Conservation (phyloP, 37 sponge, comb jelly and placozoan species). For the Cliona cf. orientalis region DNA sequence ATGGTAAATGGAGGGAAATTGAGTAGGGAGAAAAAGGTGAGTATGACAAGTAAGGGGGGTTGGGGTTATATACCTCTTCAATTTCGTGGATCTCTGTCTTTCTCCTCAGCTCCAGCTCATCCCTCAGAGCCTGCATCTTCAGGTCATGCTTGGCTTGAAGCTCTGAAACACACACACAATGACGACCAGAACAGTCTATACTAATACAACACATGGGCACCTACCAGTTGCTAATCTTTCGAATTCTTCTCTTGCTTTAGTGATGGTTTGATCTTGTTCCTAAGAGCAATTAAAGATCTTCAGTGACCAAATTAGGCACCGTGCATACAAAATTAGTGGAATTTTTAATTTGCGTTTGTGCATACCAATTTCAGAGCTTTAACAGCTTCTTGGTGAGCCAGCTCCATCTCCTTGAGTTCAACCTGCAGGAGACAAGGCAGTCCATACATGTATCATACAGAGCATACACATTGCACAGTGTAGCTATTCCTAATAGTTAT, state of each 20-base stretch:
- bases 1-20: not conserved
- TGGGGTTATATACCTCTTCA: conserved; percentile 96
- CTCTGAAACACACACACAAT: conserved; percentile 72
- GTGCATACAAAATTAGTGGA: too few relatives aligned
- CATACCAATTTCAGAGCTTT: conserved; percentile 79
- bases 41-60: too few relatives aligned
- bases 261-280: conserved; percentile 83
- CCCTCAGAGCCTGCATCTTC: conserved; percentile 88
- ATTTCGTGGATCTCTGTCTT: conserved; percentile 98
- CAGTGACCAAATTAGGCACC: too few relatives aligned
- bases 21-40: not conserved
- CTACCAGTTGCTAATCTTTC: conserved; percentile 64
- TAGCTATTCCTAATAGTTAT: too few relatives aligned
- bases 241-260: conserved; percentile 86
- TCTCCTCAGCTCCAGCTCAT: conserved; percentile 95
- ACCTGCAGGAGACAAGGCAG: conserved; percentile 30
- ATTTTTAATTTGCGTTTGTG: not conserved
- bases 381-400: conserved; percentile 91
- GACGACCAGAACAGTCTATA: not conserved
- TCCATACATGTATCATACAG: not conserved
- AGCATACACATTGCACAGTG: not conserved
- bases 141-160: conserved; percentile 86
- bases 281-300: not conserved
- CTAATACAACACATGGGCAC: not conserved
- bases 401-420: conserved; percentile 92